Evolutionary conservation across 2,113 vertebrate genomes (phyloP).

Genomic region (Rhineura floridana): DNA sequence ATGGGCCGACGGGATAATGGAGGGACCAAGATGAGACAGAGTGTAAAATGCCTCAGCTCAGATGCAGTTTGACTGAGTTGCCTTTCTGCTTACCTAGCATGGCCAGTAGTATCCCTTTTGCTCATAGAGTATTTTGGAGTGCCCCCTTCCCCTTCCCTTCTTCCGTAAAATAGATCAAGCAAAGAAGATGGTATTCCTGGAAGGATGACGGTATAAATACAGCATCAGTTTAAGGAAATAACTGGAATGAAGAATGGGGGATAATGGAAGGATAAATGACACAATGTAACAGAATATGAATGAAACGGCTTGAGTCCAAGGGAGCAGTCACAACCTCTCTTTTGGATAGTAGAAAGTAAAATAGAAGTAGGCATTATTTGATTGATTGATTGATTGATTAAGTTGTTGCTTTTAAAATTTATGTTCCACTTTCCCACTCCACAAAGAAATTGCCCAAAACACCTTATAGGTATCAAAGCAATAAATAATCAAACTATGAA

Average conservation of each 20-base stretch:
- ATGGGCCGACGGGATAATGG: slow-evolving; percentile 33
- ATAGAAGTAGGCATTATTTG: neutral
- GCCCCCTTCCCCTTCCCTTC: neutral
- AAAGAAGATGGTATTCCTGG: neutral
- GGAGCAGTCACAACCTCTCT: neutral
- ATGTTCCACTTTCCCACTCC: too few relatives aligned
- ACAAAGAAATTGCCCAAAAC: too few relatives aligned
- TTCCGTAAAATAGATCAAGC: neutral
- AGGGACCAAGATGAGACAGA: neutral
- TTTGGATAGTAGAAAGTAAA: neutral
- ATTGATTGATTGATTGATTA: neutral
- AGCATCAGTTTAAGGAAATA: neutral
- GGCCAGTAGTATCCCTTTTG: neutral
- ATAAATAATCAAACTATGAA: too few relatives aligned
- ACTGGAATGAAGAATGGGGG: neutral
- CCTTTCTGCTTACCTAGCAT: neutral
- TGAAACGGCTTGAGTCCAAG: neutral
- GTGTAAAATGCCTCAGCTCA: slow-evolving; percentile 31
- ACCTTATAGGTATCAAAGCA: too few relatives aligned
- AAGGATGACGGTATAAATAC: neutral
- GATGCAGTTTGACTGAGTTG: slow-evolving; percentile 7
- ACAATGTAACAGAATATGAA: neutral
- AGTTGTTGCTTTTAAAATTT: too few relatives aligned
- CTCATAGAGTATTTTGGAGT: neutral
- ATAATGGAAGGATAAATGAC: neutral